These are phyloP conservation scores for Portunus trituberculatus DNA, from an alignment of 1,140 invertebrate species.

Conservation along the genomic window DNA sequence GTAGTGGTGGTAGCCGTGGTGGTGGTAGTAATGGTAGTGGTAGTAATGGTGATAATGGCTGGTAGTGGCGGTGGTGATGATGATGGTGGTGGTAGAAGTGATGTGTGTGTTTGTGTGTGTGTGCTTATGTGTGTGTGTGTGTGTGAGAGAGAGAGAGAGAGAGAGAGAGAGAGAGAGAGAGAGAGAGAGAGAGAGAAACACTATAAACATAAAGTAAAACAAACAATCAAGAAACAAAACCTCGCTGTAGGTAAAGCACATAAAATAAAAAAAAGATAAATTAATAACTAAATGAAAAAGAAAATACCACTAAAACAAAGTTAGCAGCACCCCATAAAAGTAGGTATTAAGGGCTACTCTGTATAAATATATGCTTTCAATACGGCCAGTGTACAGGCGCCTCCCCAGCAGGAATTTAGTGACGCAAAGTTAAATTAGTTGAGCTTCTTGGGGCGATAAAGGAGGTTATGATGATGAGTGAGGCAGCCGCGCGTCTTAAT, in stretches of 20 bases:
- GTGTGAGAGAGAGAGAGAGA: slow-evolving; percentile 32
- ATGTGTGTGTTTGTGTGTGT: too few relatives aligned
- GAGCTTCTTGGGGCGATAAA: neutral
- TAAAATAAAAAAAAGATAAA: neutral
- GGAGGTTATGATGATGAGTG: slow-evolving; percentile 12
- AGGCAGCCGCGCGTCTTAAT: neutral
- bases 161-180: slow-evolving; percentile 27
- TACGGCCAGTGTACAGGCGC: neutral
- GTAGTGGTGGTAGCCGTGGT: neutral
- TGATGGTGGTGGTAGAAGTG: neutral
- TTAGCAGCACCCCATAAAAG: neutral
- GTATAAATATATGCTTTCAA: neutral
- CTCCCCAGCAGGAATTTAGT: neutral
- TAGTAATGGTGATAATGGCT: slow-evolving; percentile 9
- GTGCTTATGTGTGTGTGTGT: too few relatives aligned
- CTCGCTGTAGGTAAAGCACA: neutral
- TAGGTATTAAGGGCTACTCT: neutral
- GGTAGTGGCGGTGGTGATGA: neutral
- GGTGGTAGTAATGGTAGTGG: slow-evolving; percentile 24
- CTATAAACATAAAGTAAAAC: neutral
- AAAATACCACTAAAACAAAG: neutral
- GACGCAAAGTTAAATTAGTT: slow-evolving; percentile 14
- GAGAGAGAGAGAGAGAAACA: slow-evolving; percentile 17
- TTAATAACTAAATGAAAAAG: too few relatives aligned
- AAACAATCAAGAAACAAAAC: too few relatives aligned